A percentile compares a stretch with the other conserved stretches of the same genome.
Evolutionary conservation across 2,113 vertebrate species (phyloP).

Genomic region (Elaphurus davidianus): DNA sequence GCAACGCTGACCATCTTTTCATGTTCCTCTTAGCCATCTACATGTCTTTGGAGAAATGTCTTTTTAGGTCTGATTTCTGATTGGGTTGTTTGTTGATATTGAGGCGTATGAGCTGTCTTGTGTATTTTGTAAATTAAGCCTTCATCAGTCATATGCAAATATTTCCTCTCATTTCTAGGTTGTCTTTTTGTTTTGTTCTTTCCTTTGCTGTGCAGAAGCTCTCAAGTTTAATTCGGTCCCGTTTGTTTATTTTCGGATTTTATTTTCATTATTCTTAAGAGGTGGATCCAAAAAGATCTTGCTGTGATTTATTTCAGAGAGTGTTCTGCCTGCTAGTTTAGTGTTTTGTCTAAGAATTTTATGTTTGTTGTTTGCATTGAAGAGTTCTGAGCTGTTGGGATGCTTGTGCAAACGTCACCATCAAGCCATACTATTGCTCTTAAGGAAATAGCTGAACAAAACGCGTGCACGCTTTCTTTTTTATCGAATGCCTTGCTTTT

Average conservation of each 20-base stretch:
- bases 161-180: neutral
- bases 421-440: accelerated
- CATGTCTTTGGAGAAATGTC: neutral
- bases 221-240: neutral
- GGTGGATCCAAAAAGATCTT: neutral
- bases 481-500: too few species aligned
- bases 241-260: neutral
- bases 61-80: neutral
- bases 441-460: neutral
- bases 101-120: neutral
- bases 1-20: neutral
- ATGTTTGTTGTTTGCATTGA: neutral
- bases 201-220: neutral
- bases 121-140: neutral
- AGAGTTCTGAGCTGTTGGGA: accelerated
- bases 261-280: neutral
- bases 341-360: neutral
- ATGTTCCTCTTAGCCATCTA: neutral
- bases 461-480: accelerated
- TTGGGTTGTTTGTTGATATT: neutral
- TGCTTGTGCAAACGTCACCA: accelerated
- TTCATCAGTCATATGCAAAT: neutral
- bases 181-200: neutral
- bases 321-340: neutral
- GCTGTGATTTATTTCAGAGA: neutral